Conservation (phyloP, 2,888 invertebrate genomes). For the Spodoptera picta region DNA sequence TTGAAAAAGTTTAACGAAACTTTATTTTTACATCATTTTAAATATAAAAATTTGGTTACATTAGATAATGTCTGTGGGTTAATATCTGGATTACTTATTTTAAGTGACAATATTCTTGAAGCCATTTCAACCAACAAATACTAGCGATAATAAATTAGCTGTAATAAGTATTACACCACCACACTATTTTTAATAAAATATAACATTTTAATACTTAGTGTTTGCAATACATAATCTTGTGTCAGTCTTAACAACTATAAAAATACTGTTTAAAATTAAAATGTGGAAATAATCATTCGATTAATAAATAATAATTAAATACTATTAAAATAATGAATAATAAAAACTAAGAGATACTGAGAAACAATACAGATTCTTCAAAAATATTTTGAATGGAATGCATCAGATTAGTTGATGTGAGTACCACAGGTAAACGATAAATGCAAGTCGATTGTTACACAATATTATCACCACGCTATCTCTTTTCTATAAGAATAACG, state of each 20-base stretch:
- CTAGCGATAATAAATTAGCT: conserved; percentile 70
- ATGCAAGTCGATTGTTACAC: conserved; percentile 64
- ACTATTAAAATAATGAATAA: conserved; percentile 45
- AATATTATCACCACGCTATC: conserved; percentile 46
- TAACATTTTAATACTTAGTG: conserved; percentile 82
- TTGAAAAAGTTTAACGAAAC: conserved; percentile 75
- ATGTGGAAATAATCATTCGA: conserved; percentile 66
- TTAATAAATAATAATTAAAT: conserved; percentile 59
- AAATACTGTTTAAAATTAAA: conserved; percentile 83
- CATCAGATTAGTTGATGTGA: conserved; percentile 60
- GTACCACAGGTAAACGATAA: conserved; percentile 62
- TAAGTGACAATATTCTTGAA: conserved; percentile 71
- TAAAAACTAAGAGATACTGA: conserved; percentile 68
- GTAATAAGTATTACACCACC: conserved; percentile 79
- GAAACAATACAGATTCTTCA: conserved; percentile 70
- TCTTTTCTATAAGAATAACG: conserved; percentile 24
- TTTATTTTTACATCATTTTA: conserved; percentile 79
- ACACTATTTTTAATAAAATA: conserved; percentile 71
- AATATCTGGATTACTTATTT: conserved; percentile 74
- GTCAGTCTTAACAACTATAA: conserved; percentile 86
- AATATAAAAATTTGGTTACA: conserved; percentile 84
- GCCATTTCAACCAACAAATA: conserved; percentile 70
- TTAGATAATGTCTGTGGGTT: conserved; percentile 79
- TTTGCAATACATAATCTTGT: conserved; percentile 81
- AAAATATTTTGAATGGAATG: conserved; percentile 77